Base-by-base conservation (phyloP, 1,140 invertebrate genomes). In the Drosophila sp. region DNA sequence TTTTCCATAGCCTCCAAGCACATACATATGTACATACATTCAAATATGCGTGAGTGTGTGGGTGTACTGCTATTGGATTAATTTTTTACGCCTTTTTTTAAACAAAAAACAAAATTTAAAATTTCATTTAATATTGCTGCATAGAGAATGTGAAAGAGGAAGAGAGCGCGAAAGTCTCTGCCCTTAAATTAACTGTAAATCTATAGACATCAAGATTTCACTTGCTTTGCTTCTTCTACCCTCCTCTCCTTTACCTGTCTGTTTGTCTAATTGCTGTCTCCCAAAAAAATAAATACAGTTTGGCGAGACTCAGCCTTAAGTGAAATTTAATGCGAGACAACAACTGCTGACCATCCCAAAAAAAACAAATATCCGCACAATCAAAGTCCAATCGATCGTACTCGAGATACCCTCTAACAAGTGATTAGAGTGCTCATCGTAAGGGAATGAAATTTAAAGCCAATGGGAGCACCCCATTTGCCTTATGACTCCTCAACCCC, bases 41-140 rank as follows among this genome's bases (percentile, higher is more conserved):
- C 44, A 62, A 47, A 17, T 47, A 23, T 55, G 47, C 33, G 44
- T 65, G 7, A 58, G 11, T 38, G 17, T 65, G 61, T 70, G 71
- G 66, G 71, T 56, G 17, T 80, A 70, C 73, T 78, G 77, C 74
- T 86, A 68, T 58, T 79, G 74, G 72, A 72, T 84, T 74, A 80
- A 69, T 80, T 72, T 61, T 72, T 66, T 47, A 71, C 67, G 58
- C 66, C 56, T 38, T 71, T 70, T 79, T 56, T 62, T 56, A 35
- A 62, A 56, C 57, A 76, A 76, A 38, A 55, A 38, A 30, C 27
- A 4, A n/a, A 11, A 38, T 29, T 66, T 70, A 33, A 60, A 68
- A 56, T 60, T 67, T 61, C 35, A 33, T 17, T 32, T 38, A 70
- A 29, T 50, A 47, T 50, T 54, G 61, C 17, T 60, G 41, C 44